phyloP scores from a whole-genome alignment of 2,888 invertebrate genomes.

The Hyles lineata region DNA sequence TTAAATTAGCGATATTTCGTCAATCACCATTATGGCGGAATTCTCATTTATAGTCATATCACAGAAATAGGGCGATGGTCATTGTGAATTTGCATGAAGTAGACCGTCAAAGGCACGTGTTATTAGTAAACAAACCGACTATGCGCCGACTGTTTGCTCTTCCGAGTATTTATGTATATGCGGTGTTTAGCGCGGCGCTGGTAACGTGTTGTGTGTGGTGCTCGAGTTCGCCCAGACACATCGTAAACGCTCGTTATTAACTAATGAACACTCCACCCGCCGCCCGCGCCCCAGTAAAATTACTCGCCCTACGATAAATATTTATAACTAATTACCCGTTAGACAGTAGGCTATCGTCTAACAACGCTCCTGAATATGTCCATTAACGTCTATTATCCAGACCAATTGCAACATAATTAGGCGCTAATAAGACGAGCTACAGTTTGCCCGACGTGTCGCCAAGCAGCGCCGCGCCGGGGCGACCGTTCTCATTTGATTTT shows the following conservation, averaged over 20 bases:
- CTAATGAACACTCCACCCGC: neutral
- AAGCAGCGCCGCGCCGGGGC: too few species aligned
- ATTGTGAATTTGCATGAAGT: neutral
- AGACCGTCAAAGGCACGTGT: neutral
- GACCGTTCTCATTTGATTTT: too few species aligned
- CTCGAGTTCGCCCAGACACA: neutral
- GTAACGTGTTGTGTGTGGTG: neutral
- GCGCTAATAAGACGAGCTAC: neutral
- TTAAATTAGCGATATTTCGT: too few species aligned
- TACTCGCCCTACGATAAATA: neutral
- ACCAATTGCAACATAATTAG: neutral
- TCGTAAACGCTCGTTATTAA: neutral
- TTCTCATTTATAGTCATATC: neutral
- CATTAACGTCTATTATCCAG: neutral
- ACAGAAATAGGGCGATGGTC: neutral
- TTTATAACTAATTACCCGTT: neutral
- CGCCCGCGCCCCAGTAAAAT: neutral
- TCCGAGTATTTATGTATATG: neutral
- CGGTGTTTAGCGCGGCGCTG: neutral
- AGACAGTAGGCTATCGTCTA: neutral
- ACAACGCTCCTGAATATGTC: neutral
- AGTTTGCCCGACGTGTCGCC: too few species aligned
- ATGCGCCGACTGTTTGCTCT: neutral
- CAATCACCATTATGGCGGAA: neutral
- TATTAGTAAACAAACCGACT: neutral